Conservation (phyloP, 2,113 vertebrate species). For the Alligator sinensis region DNA sequence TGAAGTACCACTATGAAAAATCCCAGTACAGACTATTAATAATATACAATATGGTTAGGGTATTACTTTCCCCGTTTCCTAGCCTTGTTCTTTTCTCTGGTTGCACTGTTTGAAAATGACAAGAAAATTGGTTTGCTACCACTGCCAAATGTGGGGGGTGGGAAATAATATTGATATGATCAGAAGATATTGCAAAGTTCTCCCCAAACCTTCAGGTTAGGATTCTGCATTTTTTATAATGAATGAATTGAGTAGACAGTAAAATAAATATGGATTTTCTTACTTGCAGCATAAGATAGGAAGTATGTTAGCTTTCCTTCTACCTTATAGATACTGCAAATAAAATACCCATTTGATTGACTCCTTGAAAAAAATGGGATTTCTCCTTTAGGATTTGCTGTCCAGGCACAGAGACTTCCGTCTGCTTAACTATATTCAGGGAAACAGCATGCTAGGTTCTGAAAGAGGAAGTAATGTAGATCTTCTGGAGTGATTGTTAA, state of each 20-base stretch:
- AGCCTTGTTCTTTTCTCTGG: accelerated
- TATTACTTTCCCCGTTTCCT: neutral
- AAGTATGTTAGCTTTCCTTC: neutral
- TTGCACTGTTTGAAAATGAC: neutral
- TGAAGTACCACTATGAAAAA: too few relatives aligned
- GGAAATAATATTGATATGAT: neutral
- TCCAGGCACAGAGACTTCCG: neutral
- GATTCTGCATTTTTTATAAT: neutral
- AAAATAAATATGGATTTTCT: neutral
- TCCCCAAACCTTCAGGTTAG: neutral
- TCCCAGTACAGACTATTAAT: neutral
- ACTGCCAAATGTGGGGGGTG: neutral
- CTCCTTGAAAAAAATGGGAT: neutral
- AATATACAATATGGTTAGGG: accelerated
- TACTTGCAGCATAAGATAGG: neutral
- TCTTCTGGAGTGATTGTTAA: too few relatives aligned
- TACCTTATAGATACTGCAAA: neutral
- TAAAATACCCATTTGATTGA: neutral
- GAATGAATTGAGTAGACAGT: neutral
- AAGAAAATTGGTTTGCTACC: neutral
- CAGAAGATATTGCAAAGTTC: neutral
- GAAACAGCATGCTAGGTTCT: too few relatives aligned
- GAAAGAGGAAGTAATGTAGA: neutral
- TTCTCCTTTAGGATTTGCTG: neutral
- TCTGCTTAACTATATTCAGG: too few relatives aligned